Conservation (phyloP, 1,140 invertebrate genomes). For the Cydia pomonella region DNA sequence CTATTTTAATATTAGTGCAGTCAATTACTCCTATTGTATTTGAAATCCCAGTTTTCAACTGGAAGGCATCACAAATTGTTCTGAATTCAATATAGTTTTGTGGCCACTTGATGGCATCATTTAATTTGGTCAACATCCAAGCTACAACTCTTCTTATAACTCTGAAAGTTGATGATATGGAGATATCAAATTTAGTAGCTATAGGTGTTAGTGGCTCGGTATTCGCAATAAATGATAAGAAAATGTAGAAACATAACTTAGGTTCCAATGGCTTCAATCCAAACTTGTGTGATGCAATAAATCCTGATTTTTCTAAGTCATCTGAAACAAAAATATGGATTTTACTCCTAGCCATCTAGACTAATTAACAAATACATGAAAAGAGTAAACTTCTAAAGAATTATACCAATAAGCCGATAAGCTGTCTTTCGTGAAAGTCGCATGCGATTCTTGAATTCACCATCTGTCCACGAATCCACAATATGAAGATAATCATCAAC, state of each 20-base stretch:
- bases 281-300: constrained; percentile 63
- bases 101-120: constrained; percentile 65
- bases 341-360: not conserved
- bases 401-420: constrained; percentile 53
- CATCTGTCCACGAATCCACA: constrained; percentile 61
- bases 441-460: constrained; percentile 57
- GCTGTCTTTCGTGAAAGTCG: constrained; percentile 55
- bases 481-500: constrained; percentile 62
- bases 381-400: not conserved
- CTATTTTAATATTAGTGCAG: constrained; percentile 61
- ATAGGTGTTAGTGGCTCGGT: constrained; percentile 62
- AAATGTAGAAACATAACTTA: constrained; percentile 66
- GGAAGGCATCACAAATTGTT: constrained; percentile 54
- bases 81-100: constrained; percentile 51
- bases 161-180: constrained; percentile 67
- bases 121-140: constrained; percentile 64
- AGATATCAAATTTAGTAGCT: constrained; percentile 64
- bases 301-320: constrained; percentile 56
- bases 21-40: constrained; percentile 62
- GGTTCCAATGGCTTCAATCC: constrained; percentile 62
- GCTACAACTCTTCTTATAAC: constrained; percentile 61
- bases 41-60: constrained; percentile 54
- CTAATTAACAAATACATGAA: constrained; percentile 12
- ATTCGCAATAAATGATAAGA: constrained; percentile 61
- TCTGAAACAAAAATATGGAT: constrained; percentile 47